These are phyloP conservation scores for Candidula unifasciata DNA, from an alignment of 2,888 invertebrate genomes.

Conservation along the genomic window DNA sequence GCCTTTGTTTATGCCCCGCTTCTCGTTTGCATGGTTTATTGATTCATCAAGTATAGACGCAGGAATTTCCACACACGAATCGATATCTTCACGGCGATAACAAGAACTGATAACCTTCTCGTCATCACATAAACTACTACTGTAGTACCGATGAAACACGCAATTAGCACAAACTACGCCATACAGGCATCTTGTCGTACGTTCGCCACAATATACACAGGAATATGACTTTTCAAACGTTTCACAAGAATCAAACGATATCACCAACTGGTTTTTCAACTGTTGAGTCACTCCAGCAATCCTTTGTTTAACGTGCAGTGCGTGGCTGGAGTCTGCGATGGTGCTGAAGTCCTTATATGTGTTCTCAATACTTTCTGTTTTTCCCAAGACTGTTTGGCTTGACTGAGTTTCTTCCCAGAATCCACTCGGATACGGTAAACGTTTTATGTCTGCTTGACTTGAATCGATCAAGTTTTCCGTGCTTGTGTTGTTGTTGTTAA, in stretches of 20 bases:
- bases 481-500: background rate
- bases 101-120: background rate
- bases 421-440: background rate
- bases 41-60: background rate
- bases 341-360: background rate
- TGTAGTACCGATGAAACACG: background rate
- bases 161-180: background rate
- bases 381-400: too few species aligned
- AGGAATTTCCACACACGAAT: background rate
- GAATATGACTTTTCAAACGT: too few species aligned
- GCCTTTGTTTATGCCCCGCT: conserved; percentile 7
- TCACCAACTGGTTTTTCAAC: background rate
- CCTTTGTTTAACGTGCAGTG: background rate
- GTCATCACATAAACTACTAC: background rate
- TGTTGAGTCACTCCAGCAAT: background rate
- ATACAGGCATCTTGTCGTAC: too few species aligned
- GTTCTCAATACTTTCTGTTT: too few species aligned
- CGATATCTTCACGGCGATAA: background rate
- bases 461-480: conserved; percentile 11
- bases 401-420: background rate
- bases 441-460: background rate
- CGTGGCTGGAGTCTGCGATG: background rate
- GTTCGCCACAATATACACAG: background rate
- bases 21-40: conserved; percentile 7
- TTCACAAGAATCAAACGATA: background rate